Base-by-base conservation (phyloP, 2,888 invertebrate species). In the Aromia moschata region DNA sequence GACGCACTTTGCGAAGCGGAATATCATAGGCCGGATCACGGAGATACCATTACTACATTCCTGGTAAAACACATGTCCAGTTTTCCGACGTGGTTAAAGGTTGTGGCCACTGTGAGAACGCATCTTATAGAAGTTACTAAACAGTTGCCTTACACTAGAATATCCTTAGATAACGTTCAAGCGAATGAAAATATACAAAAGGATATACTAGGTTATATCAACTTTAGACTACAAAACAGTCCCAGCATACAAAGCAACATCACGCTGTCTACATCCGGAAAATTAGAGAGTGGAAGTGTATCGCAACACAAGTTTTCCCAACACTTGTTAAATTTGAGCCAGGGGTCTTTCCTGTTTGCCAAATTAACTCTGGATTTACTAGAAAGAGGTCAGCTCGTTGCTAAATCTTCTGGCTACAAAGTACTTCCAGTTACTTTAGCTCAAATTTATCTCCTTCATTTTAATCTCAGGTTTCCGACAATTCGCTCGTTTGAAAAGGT, bases 1-100 rank as follows among this genome's bases (percentile, higher is more conserved):
- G 98, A 98, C 79, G 96, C 93, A 0, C 83, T 98, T 1, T 96
- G 96, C 79, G 97, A 98, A 82, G 96, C 97, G 0, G 96, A 97
- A 77, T 97, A 96, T 76, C 97, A 98, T 79, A 87, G 94, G 70
- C 94, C 96, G 0, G 97, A 97, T 79, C 91, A 94, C 73, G 96
- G 96, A 0, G 93, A 96, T 75, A 97, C 97, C 0, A 90, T 98
- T 52, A 92, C 94, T 0, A 91, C 94, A 0, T 97, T 98, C 80
- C 81, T 98, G 52, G 88, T 89, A 1, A 88, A 90, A 68, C 93
- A 94, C 76, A 84, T 90, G 49, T 82, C 85, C 2, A 88, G 89
- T 79, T 89, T 93, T 70, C 98, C 98, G 0, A 83, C 88, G 0
- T 98, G 96, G 96, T 82, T 98, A 33, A 96, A 96, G 82, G 85